phyloP scores from a whole-genome alignment of 2,888 invertebrate genomes.

The Ethmia dodecea region DNA sequence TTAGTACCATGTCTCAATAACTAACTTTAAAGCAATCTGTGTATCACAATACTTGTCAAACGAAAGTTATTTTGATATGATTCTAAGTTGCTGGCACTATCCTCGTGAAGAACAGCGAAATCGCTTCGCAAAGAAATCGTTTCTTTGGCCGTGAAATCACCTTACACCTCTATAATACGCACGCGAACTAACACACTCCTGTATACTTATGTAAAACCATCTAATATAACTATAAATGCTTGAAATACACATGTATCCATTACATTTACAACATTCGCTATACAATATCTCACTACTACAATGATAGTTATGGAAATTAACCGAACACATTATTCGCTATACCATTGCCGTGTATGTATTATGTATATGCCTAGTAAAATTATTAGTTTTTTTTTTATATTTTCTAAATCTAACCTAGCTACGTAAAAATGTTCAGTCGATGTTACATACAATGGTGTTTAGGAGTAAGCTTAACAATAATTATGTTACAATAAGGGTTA shows the following conservation, averaged over 20 bases:
- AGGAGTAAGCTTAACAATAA: constrained; percentile 44
- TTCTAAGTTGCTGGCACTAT: too few relatives aligned
- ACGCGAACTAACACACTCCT: constrained; percentile 64
- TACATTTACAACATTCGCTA: constrained; percentile 50
- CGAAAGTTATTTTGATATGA: too few relatives aligned
- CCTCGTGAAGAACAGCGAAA: too few relatives aligned
- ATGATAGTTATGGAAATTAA: constrained; percentile 36
- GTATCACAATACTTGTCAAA: too few relatives aligned
- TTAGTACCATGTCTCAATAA: too few relatives aligned
- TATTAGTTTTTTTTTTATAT: constrained; percentile 33
- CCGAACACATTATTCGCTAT: constrained; percentile 26
- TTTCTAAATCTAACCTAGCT: constrained; percentile 58
- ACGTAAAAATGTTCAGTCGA: constrained; percentile 75
- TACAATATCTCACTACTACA: constrained; percentile 57
- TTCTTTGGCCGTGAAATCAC: too few relatives aligned
- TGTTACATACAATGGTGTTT: constrained; percentile 74
- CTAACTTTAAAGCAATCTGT: too few relatives aligned
- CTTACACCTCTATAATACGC: too few relatives aligned
- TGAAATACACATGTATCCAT: constrained; percentile 56
- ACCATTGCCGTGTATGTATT: constrained; percentile 28
- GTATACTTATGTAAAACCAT: constrained; percentile 45
- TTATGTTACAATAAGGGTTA: constrained; percentile 11
- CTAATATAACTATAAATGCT: constrained; percentile 68
- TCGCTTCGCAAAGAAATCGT: too few relatives aligned
- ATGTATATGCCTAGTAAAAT: constrained; percentile 35